Evolutionary conservation across 2,888 invertebrate species (phyloP).

Genomic region (Aelia acuminata): DNA sequence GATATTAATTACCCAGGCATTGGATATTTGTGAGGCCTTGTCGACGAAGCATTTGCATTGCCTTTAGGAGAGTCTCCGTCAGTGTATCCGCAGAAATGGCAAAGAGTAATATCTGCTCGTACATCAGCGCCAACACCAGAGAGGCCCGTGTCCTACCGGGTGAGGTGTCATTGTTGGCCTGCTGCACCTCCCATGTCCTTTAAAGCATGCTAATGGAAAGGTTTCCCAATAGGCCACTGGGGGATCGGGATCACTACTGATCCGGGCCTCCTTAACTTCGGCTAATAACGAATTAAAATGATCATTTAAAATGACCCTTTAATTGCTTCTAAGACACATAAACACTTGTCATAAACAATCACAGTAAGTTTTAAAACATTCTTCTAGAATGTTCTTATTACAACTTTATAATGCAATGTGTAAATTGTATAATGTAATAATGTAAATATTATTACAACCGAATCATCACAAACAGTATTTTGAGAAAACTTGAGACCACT

Average conservation of each 20-base stretch:
- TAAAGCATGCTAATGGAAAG: not conserved
- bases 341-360: too few species aligned
- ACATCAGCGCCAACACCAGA: constrained; percentile 13
- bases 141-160: not conserved
- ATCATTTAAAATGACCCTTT: too few species aligned
- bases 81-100: constrained; percentile 15
- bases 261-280: not conserved
- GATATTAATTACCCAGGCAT: constrained; percentile 31
- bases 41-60: constrained; percentile 33
- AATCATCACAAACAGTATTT: too few species aligned
- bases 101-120: not conserved
- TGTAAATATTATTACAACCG: too few species aligned
- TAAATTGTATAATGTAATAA: too few species aligned
- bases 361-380: too few species aligned
- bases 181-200: not conserved
- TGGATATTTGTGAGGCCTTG: constrained; percentile 37
- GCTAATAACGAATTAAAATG: too few species aligned
- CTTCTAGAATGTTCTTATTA: too few species aligned
- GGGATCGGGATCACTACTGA: not conserved
- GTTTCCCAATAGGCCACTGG: constrained; percentile 9
- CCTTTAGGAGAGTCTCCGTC: constrained; percentile 2
- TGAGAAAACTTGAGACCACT: too few species aligned
- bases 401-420: too few species aligned
- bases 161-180: not conserved
- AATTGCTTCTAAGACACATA: too few species aligned